Conservation (phyloP, 2,888 invertebrate genomes). For the Athetis lepigone region DNA sequence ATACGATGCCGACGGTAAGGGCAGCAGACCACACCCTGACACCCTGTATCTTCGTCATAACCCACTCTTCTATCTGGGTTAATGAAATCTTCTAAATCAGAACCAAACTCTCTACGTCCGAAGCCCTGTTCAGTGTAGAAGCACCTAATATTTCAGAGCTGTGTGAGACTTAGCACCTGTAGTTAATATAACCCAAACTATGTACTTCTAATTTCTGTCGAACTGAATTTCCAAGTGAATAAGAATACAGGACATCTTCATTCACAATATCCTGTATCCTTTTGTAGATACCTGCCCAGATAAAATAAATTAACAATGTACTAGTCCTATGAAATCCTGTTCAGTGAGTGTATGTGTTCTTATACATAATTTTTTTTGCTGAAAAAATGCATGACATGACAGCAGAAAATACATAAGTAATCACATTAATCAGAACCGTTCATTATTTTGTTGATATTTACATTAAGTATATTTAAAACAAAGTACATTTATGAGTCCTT, state of each 20-base stretch:
- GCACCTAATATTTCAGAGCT: slow-evolving; percentile 61
- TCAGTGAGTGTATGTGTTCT: slow-evolving; percentile 86
- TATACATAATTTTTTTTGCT: slow-evolving; percentile 56
- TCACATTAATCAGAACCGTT: slow-evolving; percentile 21
- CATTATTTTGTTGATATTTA: slow-evolving; percentile 42
- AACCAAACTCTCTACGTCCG: slow-evolving; percentile 50
- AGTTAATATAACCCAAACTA: slow-evolving; percentile 65
- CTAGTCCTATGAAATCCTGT: slow-evolving; percentile 48
- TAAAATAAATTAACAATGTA: slow-evolving; percentile 63
- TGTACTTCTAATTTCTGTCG: slow-evolving; percentile 49
- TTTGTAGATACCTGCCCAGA: slow-evolving; percentile 52
- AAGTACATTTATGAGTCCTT: slow-evolving; percentile 46
- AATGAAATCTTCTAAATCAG: slow-evolving; percentile 37
- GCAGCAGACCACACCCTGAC: slow-evolving; percentile 81
- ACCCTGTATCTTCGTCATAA: slow-evolving; percentile 84
- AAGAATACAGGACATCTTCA: slow-evolving; percentile 78
- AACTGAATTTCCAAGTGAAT: slow-evolving; percentile 74
- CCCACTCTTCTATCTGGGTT: slow-evolving; percentile 68
- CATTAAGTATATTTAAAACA: slow-evolving; percentile 16
- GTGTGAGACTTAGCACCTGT: slow-evolving; percentile 66
- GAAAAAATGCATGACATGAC: slow-evolving; percentile 51
- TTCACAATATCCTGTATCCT: slow-evolving; percentile 73
- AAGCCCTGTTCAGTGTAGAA: slow-evolving; percentile 60
- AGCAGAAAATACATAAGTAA: slow-evolving; percentile 17
- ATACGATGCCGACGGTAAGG: slow-evolving; percentile 94